These are phyloP conservation scores for Glareola pratincola DNA, from an alignment of 2,113 vertebrate species.

Conservation along the genomic window DNA sequence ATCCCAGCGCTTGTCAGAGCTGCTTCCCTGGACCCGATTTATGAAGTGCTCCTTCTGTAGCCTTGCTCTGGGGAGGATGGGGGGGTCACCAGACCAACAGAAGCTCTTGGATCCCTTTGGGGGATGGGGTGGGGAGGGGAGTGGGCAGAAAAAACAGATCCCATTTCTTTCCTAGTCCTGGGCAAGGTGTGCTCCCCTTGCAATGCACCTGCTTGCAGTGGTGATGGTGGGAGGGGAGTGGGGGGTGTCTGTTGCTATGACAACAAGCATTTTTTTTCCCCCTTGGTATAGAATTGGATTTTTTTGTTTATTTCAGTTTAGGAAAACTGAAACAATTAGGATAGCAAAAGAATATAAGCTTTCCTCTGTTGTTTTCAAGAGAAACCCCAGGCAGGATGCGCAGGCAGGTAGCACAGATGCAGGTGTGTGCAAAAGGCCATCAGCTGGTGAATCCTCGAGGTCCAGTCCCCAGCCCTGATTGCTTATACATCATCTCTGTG, in stretches of 20 bases:
- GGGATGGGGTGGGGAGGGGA: rapidly evolving
- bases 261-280: not conserved
- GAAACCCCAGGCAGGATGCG: not conserved
- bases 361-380: not conserved
- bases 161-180: not conserved
- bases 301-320: not conserved
- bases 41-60: not conserved
- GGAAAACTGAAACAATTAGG: not conserved
- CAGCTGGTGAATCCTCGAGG: not conserved
- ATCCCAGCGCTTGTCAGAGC: not conserved
- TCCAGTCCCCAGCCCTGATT: not conserved
- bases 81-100: not conserved
- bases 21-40: not conserved
- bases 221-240: too few relatives aligned
- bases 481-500: not conserved
- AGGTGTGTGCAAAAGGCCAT: not conserved
- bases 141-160: rapidly evolving
- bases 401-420: rapidly evolving
- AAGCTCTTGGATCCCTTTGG: rapidly evolving
- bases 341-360: not conserved
- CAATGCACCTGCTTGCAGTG: not conserved
- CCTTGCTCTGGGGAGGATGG: not conserved
- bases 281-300: not conserved
- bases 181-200: not conserved
- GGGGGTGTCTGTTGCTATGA: not conserved